Percentiles rank a stretch among this genome's conserved stretches.
Evolutionary conservation across 2,888 invertebrate species (phyloP).

Genomic region (Erebia ligea): DNA sequence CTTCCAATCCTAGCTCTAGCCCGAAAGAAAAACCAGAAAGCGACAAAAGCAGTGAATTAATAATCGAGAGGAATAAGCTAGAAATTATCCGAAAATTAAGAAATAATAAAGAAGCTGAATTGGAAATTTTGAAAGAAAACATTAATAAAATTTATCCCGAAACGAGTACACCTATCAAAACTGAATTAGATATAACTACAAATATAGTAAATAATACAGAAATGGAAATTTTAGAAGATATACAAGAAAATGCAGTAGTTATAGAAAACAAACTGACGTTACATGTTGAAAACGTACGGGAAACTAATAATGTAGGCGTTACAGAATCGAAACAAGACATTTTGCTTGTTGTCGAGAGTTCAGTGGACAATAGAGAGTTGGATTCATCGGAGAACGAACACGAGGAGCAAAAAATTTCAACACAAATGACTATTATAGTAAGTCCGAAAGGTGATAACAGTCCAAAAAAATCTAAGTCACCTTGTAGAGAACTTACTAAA

Average conservation of each 20-base stretch:
- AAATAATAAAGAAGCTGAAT: conserved; percentile 47
- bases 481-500: conserved; percentile 35
- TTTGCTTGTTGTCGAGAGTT: conserved; percentile 56
- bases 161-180: conserved; percentile 37
- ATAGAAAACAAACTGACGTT: conserved; percentile 50
- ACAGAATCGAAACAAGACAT: conserved; percentile 48
- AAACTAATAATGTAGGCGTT: conserved; percentile 47
- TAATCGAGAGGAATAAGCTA: background rate
- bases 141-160: conserved; percentile 51
- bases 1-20: background rate
- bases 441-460: conserved; percentile 51
- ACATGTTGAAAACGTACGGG: conserved; percentile 56
- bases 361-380: conserved; percentile 46
- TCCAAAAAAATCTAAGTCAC: background rate
- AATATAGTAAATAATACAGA: conserved; percentile 1
- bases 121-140: conserved; percentile 57
- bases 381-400: conserved; percentile 26
- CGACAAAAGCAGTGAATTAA: conserved; percentile 14
- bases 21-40: conserved; percentile 6
- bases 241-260: conserved; percentile 32
- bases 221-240: conserved; percentile 15
- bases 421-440: conserved; percentile 59
- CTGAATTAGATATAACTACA: background rate
- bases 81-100: background rate
- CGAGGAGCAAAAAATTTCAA: conserved; percentile 40